A percentile compares a stretch with the other conserved stretches of the same genome.
These are phyloP conservation scores for Malacoctenus gilli DNA, from an alignment of 2,797 vertebrate species.

Conservation along the genomic window DNA sequence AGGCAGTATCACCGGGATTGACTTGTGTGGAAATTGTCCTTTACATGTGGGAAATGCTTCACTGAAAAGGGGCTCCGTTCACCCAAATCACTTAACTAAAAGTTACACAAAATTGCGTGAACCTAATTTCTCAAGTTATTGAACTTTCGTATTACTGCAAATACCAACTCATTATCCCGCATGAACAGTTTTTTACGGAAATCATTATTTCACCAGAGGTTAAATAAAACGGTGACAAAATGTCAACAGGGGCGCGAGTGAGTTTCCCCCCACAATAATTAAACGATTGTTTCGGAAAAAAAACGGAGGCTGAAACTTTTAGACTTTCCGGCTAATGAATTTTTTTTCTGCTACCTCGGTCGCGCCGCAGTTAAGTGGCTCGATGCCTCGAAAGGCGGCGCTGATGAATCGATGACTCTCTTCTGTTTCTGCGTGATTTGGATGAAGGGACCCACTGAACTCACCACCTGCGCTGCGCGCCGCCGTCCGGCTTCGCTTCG, in stretches of 20 bases:
- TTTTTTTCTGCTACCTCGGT: no score
- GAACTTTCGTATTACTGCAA: no score
- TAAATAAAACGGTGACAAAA: slow-evolving; percentile 5
- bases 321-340: not conserved
- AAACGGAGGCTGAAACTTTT: not conserved
- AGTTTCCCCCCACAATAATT: not conserved
- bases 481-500: no score
- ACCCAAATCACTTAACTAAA: slow-evolving; percentile 15
- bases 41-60: slow-evolving; percentile 7
- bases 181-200: slow-evolving; percentile 1
- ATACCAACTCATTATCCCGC: not conserved
- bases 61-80: slow-evolving; percentile 14
- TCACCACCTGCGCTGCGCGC: no score
- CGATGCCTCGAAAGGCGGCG: no score
- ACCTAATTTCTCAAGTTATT: no score
- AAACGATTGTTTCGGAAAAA: not conserved
- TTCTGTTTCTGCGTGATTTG: no score
- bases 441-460: no score
- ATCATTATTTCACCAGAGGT: not conserved
- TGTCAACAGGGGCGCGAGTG: not conserved
- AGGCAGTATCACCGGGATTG: slow-evolving; percentile 18
- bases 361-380: no score
- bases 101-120: no score
- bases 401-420: no score
- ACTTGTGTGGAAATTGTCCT: slow-evolving; percentile 24